phyloP scores from a whole-genome alignment of 23 tunicate species.

The Corella eumyota region DNA sequence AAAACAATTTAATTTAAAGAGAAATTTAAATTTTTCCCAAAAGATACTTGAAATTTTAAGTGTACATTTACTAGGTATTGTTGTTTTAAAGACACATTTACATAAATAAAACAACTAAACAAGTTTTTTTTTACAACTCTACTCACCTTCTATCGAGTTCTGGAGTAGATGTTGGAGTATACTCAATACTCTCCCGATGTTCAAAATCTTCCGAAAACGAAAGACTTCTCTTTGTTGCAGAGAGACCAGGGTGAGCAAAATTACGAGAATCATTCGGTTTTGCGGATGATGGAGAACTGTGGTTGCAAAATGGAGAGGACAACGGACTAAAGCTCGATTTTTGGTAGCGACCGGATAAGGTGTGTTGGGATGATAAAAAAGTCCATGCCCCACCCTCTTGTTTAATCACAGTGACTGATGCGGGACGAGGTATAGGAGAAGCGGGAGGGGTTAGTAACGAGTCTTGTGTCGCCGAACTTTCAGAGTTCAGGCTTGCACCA shows the following conservation, averaged over 20 bases:
- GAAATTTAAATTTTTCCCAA: too few relatives aligned
- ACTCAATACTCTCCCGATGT: constrained; percentile 52
- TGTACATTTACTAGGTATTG: too few relatives aligned
- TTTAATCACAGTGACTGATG: constrained; percentile 76
- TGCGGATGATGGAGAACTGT: constrained; percentile 18
- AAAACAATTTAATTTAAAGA: too few relatives aligned
- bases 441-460: constrained; percentile 52
- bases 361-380: constrained; percentile 21
- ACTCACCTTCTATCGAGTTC: constrained; percentile 41
- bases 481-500: constrained; percentile 19
- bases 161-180: constrained; percentile 55
- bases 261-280: constrained; percentile 1
- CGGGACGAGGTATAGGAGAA: constrained; percentile 72
- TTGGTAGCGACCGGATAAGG: constrained; percentile 13
- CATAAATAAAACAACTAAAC: not conserved
- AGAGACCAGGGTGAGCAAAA: constrained; percentile 11
- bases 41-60: too few relatives aligned
- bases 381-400: constrained; percentile 50
- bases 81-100: not conserved
- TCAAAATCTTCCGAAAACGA: constrained; percentile 85
- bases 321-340: constrained; percentile 40
- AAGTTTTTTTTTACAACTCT: not conserved
- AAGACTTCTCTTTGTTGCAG: constrained; percentile 59
- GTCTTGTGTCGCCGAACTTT: not conserved
- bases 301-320: constrained; percentile 11